Evolutionary conservation across 92 coral and sea anemone genomes (phyloP).

Genomic region (Phenganax marumi): DNA sequence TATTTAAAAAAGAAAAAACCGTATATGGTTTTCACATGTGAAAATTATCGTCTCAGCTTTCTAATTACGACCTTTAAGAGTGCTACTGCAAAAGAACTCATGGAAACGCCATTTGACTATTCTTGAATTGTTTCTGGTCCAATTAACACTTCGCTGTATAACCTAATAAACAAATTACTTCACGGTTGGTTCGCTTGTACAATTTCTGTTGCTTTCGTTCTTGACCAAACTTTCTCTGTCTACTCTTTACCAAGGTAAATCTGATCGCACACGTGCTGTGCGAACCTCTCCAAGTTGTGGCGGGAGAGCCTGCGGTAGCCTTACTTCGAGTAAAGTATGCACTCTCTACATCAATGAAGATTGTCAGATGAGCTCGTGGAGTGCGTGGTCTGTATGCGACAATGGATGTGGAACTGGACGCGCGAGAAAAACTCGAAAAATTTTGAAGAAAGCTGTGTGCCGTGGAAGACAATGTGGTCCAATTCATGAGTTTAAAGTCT

Average conservation of each 20-base stretch:
- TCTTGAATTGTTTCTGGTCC: too few relatives aligned
- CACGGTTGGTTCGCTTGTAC: too few relatives aligned
- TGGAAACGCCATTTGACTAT: too few relatives aligned
- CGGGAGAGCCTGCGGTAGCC: conserved; percentile 72
- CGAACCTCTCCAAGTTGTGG: conserved; percentile 64
- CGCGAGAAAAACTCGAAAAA: conserved; percentile 66
- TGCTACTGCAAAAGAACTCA: too few relatives aligned
- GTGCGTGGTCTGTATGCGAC: conserved; percentile 81
- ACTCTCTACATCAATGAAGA: conserved; percentile 66
- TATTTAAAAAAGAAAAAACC: too few relatives aligned
- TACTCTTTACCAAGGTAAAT: conserved; percentile 52
- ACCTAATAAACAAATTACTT: too few relatives aligned
- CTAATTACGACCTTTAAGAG: too few relatives aligned
- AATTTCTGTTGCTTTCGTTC: too few relatives aligned
- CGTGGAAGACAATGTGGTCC: conserved; percentile 76
- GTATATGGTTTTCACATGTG: too few relatives aligned
- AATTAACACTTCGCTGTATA: too few relatives aligned
- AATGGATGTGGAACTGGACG: conserved; percentile 75
- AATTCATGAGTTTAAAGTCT: conserved; percentile 52
- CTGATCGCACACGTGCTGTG: conserved; percentile 63
- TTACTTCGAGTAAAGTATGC: conserved; percentile 58
- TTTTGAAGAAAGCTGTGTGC: conserved; percentile 61
- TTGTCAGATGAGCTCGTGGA: conserved; percentile 82
- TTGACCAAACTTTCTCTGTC: too few relatives aligned
- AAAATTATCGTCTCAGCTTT: too few relatives aligned